Evolutionary conservation across 2,797 vertebrate species (phyloP).

Genomic region (Odontamblyopus rebecca): DNA sequence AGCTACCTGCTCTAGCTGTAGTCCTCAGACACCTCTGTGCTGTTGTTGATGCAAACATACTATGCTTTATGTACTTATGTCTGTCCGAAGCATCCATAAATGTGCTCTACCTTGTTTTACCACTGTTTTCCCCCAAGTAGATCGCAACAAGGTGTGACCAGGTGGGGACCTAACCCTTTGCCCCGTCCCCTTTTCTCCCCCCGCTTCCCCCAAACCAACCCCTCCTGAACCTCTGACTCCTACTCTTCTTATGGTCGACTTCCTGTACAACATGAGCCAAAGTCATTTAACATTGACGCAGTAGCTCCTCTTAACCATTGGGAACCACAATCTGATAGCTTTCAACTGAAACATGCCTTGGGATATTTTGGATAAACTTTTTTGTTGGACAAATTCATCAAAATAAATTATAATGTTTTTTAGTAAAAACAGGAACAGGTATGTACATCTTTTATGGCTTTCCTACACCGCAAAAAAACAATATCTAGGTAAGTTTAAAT

Average conservation of each 20-base stretch:
- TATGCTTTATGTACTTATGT: conserved; percentile 56
- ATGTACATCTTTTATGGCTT: no score
- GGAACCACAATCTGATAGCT: conserved; percentile 61
- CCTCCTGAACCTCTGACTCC: conserved; percentile 24
- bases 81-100: conserved; percentile 73
- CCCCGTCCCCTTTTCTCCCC: neutral
- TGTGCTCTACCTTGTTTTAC: conserved; percentile 77
- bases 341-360: conserved; percentile 56
- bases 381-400: no score
- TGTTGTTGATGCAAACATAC: conserved; percentile 54
- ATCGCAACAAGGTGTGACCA: conserved; percentile 82
- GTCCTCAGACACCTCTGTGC: conserved; percentile 18
- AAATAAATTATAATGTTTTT: no score
- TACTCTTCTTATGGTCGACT: conserved; percentile 49
- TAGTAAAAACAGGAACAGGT: no score
- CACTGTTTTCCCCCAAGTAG: conserved; percentile 79
- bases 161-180: conserved; percentile 76
- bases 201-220: conserved; percentile 19
- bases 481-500: no score
- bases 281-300: conserved; percentile 26
- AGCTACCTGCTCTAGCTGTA: neutral
- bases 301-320: conserved; percentile 39
- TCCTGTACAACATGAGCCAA: conserved; percentile 26
- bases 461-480: no score
- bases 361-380: no score